Percentiles rank a stretch among this genome's conserved stretches.
phyloP scores from a whole-genome alignment of 2,113 vertebrate genomes.

The Neogale vison region DNA sequence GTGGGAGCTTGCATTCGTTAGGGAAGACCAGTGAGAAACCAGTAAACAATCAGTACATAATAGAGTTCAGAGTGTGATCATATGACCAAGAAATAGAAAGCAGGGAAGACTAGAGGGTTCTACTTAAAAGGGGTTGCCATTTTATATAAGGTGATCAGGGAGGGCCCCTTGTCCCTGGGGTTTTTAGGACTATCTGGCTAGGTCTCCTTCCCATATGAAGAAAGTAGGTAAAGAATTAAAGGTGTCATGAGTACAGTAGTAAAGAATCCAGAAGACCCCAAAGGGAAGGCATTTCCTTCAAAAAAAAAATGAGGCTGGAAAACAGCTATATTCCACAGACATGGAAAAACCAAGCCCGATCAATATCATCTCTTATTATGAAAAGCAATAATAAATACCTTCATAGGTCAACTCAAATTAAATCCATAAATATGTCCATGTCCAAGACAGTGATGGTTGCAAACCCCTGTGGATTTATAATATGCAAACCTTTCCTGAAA shows the following conservation, averaged over 20 bases:
- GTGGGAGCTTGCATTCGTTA: neutral
- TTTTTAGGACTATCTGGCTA: neutral
- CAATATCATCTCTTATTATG: slow-evolving; percentile 27
- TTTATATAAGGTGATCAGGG: neutral
- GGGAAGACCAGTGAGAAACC: neutral
- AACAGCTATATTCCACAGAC: neutral
- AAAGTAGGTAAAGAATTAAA: slow-evolving; percentile 5
- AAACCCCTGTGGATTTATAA: slow-evolving; percentile 36
- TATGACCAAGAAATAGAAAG: neutral
- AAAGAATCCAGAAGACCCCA: neutral
- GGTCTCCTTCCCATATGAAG: neutral
- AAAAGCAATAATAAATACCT: slow-evolving; percentile 43
- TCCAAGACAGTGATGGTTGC: neutral
- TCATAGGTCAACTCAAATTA: slow-evolving; percentile 31
- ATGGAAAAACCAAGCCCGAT: neutral
- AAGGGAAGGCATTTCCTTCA: neutral
- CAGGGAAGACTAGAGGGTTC: neutral
- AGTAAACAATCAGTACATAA: neutral
- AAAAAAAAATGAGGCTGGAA: neutral
- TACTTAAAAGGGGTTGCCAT: neutral
- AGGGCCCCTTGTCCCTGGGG: neutral
- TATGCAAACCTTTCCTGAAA: slow-evolving; percentile 29
- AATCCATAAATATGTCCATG: slow-evolving; percentile 29
- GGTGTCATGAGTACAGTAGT: neutral
- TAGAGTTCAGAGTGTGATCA: neutral